Base-by-base conservation (phyloP, 2,113 vertebrate species). In the Neomonachus schauinslandi region DNA sequence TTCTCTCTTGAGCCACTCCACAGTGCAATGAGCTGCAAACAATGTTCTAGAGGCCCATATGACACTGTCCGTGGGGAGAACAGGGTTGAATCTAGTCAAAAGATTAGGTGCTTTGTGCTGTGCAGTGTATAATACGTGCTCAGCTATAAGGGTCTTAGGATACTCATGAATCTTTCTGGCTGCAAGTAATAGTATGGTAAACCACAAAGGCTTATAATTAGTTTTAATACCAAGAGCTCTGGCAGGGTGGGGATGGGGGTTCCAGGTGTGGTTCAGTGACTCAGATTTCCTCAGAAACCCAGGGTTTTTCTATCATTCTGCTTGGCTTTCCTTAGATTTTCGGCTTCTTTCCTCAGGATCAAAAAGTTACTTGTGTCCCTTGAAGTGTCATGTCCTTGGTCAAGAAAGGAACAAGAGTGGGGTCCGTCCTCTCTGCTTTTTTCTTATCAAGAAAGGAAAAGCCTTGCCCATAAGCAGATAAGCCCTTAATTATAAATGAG, bases 41-140 rank as follows among this genome's bases (percentile, higher is more conserved):
- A 8, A 0, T 7, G 24, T 46, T 11, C 6, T 4, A 6, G 89
- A 51, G 13, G 57, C 13, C 63, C 5, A 0, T 1, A 2, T 42
- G 82, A 13, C 76, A 5, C 22, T 8, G 1, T 33, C 55, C 26
- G 0, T 21, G 46, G 59, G 65, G 53, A 72, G 19, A 51, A 21
- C 39, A 5, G 72, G 24, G n/a, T 13, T n/a, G 14, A 36, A 33
- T 18, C 65, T 46, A 6, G 28, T 33, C 24, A 26, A 24, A 3
- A 53, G 28, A 26, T 3, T 21, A 12, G 5, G 13, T 22, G 18
- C 42, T 39, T 6, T 42, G 39, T 59, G 81, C 33, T 76, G 5
- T 46, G 72, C 24, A 28, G 42, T 28, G 46, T 16, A n/a, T 33
- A 19, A 24, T 22, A 0, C 21, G 10, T 26, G 57, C 22, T 72